Evolutionary conservation across 2,113 vertebrate species (phyloP).

Genomic region (Naja naja): DNA sequence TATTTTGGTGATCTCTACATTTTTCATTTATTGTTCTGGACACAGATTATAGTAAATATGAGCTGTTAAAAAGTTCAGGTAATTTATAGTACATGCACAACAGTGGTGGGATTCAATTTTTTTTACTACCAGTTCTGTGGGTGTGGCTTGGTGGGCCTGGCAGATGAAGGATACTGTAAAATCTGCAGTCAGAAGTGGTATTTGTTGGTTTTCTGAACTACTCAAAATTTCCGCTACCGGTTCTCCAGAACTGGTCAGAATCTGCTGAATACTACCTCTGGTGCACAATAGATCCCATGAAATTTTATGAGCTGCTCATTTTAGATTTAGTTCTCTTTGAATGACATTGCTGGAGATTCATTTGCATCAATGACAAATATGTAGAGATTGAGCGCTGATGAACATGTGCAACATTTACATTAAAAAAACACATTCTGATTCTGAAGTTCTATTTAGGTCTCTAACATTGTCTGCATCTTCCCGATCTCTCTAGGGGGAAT

Average conservation of each 20-base stretch:
- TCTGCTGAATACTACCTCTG: too few species aligned
- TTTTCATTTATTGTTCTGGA: not conserved
- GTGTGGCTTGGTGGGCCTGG: too few species aligned
- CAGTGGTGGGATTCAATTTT: too few species aligned
- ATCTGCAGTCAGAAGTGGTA: too few species aligned
- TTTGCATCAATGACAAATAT: not conserved
- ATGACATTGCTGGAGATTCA: not conserved
- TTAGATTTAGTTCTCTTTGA: not conserved
- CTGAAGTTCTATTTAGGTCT: not conserved
- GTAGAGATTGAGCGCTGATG: not conserved
- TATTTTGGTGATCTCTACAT: not conserved
- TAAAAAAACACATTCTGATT: not conserved
- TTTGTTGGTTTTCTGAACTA: too few species aligned
- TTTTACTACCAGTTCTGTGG: too few species aligned
- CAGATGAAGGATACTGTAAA: too few species aligned
- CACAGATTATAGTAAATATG: too few species aligned
- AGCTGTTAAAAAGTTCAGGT: not conserved
- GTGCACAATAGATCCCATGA: not conserved
- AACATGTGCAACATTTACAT: not conserved
- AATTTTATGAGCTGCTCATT: not conserved
- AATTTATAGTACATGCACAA: not conserved
- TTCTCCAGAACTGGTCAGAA: too few species aligned
- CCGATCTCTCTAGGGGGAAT: not conserved
- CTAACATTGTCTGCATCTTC: not conserved
- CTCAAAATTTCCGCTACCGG: too few species aligned